Conservation (phyloP, 2,113 vertebrate species). For the Syrrhaptes paradoxus region DNA sequence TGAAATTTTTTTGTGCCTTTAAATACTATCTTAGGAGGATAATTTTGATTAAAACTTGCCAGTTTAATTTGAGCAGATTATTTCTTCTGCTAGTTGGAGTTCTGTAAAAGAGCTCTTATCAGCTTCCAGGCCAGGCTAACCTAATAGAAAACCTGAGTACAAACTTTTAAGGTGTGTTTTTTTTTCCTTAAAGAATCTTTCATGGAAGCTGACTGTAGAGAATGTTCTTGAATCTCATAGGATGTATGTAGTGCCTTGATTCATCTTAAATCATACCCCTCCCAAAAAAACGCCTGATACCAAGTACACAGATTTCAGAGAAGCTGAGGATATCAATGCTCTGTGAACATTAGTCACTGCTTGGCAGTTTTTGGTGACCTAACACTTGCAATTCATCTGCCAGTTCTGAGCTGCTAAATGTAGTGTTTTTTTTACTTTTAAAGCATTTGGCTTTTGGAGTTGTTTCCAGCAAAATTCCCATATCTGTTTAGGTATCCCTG, state of each 20-base stretch:
- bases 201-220: neutral
- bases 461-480: accelerated
- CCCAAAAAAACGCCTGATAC: neutral
- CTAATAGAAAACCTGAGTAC: neutral
- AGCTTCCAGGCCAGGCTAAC: neutral
- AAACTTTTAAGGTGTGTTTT: neutral
- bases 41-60: neutral
- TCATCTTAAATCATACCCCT: neutral
- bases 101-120: neutral
- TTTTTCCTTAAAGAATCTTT: neutral
- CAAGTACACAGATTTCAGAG: neutral
- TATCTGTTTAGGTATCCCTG: neutral
- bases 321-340: neutral
- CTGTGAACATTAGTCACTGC: neutral
- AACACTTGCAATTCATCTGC: neutral
- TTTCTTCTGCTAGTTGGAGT: neutral
- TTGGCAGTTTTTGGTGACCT: neutral
- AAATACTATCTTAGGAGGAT: neutral
- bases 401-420: neutral
- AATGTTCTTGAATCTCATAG: neutral
- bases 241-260: neutral
- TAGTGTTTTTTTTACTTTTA: neutral
- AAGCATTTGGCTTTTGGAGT: neutral
- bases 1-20: neutral
- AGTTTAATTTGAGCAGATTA: neutral